Evolutionary conservation across 2,113 vertebrate species (phyloP).

Genomic region (Ctenodactylus gundi): DNA sequence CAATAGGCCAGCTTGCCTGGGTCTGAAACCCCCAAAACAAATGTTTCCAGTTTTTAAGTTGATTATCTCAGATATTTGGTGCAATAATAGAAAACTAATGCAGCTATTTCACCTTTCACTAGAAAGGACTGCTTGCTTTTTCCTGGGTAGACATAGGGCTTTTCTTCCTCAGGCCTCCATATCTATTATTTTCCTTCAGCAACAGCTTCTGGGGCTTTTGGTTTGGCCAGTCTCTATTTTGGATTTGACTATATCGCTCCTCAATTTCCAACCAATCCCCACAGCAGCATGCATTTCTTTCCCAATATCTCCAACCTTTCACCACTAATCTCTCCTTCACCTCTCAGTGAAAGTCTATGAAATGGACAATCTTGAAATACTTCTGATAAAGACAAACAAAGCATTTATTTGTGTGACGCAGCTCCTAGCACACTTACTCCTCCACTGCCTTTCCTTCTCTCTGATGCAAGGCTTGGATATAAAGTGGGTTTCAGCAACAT

Average conservation of each 20-base stretch:
- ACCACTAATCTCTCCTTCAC: slow-evolving; percentile 14
- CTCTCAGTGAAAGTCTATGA: neutral
- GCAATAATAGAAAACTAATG: neutral
- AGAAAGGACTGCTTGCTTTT: neutral
- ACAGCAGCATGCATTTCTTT: neutral
- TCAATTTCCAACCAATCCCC: neutral
- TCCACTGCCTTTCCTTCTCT: neutral
- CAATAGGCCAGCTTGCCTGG: neutral
- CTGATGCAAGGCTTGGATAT: neutral
- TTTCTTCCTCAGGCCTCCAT: neutral
- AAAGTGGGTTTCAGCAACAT: slow-evolving; percentile 60
- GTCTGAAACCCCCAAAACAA: neutral
- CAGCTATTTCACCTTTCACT: neutral
- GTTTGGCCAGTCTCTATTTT: slow-evolving; percentile 3
- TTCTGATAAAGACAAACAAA: slow-evolving; percentile 45
- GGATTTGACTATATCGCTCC: neutral
- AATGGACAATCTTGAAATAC: slow-evolving; percentile 35
- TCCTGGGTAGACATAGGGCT: neutral
- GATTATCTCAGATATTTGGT: neutral
- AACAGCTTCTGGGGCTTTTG: neutral
- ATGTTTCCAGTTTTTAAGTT: neutral
- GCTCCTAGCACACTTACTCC: neutral
- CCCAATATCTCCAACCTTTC: neutral
- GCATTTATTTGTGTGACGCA: slow-evolving; percentile 17
- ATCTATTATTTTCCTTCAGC: neutral